phyloP scores from a whole-genome alignment of 2,797 vertebrate genomes.

The Sebastes matsubarae region DNA sequence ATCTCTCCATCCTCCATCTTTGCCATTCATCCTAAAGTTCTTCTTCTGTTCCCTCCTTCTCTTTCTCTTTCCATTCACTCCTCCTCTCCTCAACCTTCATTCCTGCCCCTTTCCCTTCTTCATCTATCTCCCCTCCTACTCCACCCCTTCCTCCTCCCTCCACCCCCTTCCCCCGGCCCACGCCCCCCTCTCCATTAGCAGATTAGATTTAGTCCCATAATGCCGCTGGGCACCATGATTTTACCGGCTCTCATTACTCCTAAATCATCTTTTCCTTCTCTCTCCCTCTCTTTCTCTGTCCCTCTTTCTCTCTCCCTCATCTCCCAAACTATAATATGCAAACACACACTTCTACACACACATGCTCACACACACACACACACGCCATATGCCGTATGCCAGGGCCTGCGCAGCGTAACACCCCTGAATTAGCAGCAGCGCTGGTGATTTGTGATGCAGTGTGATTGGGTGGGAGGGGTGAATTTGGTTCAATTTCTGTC shows the following conservation, averaged over 20 bases:
- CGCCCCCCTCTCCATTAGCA: slow-evolving; percentile 73
- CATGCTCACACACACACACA: slow-evolving; percentile 36
- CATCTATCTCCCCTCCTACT: slow-evolving; percentile 12
- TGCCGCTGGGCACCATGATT: slow-evolving; percentile 77
- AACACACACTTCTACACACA: slow-evolving; percentile 46
- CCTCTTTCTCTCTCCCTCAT: slow-evolving; percentile 22
- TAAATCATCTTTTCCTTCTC: slow-evolving; percentile 75
- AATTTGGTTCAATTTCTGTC: slow-evolving; percentile 66
- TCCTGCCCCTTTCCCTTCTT: slow-evolving; percentile 35
- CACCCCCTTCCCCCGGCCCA: slow-evolving; percentile 15
- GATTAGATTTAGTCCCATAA: slow-evolving; percentile 82
- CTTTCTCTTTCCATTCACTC: slow-evolving; percentile 12
- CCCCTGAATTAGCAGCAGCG: slow-evolving; percentile 61
- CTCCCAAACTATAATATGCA: slow-evolving; percentile 48
- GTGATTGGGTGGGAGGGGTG: slow-evolving; percentile 68
- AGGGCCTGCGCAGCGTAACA: slow-evolving; percentile 38
- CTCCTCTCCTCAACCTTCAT: slow-evolving; percentile 48
- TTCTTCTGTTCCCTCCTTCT: neutral
- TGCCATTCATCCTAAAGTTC: neutral
- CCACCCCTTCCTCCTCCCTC: slow-evolving; percentile 11
- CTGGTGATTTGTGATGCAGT: slow-evolving; percentile 70
- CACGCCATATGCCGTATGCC: slow-evolving; percentile 49
- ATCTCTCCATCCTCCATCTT: neutral
- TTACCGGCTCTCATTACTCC: slow-evolving; percentile 81
- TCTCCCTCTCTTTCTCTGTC: slow-evolving; percentile 12